A percentile compares a stretch with the other conserved stretches of the same genome.
phyloP scores from a whole-genome alignment of 2,797 vertebrate species.

The Sebastolobus alascanus region DNA sequence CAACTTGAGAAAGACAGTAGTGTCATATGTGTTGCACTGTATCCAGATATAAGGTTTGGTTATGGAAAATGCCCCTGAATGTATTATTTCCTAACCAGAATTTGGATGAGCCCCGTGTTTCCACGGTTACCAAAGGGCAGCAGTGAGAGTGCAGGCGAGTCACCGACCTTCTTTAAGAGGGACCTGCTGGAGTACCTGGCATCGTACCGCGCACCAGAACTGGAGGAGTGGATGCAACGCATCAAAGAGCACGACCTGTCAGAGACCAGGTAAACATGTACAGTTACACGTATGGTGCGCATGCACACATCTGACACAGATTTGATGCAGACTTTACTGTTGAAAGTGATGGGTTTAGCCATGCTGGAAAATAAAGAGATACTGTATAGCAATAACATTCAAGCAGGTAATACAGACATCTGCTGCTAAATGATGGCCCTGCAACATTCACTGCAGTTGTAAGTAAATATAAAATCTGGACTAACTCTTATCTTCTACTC shows the following conservation, averaged over 20 bases:
- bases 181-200: slow-evolving; percentile 92
- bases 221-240: slow-evolving; percentile 91
- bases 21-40: not conserved
- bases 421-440: not conserved
- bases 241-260: slow-evolving; percentile 94
- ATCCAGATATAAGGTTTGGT: not conserved
- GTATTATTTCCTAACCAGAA: slow-evolving; percentile 77
- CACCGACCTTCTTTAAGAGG: slow-evolving; percentile 92
- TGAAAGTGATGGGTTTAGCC: not conserved
- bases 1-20: not conserved
- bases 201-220: slow-evolving; percentile 87
- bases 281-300: not conserved
- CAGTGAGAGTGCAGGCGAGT: slow-evolving; percentile 88
- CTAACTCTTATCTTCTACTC: not conserved
- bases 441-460: not conserved
- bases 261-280: slow-evolving; percentile 84
- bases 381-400: not conserved
- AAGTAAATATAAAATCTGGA: not conserved
- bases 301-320: not conserved
- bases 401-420: not conserved
- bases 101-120: slow-evolving; percentile 97
- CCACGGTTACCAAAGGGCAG: slow-evolving; percentile 86
- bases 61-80: not conserved
- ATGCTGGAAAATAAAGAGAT: not conserved
- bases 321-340: not conserved